Evolutionary conservation across 2,888 invertebrate species (phyloP), one percentile per base, ranked within the genome.

Genomic region (Thysanoteuthis rhombus): DNA sequence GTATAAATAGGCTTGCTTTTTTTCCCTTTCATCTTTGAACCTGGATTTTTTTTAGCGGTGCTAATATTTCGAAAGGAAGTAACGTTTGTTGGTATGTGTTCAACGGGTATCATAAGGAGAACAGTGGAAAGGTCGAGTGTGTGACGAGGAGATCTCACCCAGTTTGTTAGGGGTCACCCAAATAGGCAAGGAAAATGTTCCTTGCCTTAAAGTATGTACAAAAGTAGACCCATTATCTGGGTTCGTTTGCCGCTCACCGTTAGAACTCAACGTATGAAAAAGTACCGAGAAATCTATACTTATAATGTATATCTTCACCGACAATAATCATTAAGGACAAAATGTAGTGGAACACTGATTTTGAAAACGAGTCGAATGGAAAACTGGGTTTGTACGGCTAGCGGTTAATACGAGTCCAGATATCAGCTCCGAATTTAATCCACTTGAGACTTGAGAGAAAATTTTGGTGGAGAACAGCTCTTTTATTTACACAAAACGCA

Each of bases 111-210:
- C 36, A 0, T 4, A 36, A 1, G 3, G 75, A 75, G n/a, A 75
- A 75, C 75, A 36, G 92, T 19, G 42, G 92, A 92, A 92, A 45
- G 45, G 45, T 92, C 92, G 42, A 40, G 36, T 42, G 32, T 45
- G 92, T 45, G 45, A 45, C n/a, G 92, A 92, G 92, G 92, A 92
- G 92, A 92, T 92, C 92, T 92, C 92, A 92, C 92, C 92, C 42
- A 92, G 92, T 92, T 92, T 92, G 92, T 92, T 92, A 92, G 92
- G 91, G 75, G 42, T 92, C 92, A 32, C n/a, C 32, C 42, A 92
- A 45, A 92, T 42, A 45, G 36, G 92, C 45, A 19, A 45, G 92
- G 92, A 45, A 92, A 92, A 1, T 28, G n/a, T 45, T 92, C 92
- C 40, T 75, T 40, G n/a, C 40, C 92, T 92, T 42, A 19, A 32